These are phyloP conservation scores for Ctenosaura bakeri DNA, from an alignment of 2,797 vertebrate species.

Conservation along the genomic window DNA sequence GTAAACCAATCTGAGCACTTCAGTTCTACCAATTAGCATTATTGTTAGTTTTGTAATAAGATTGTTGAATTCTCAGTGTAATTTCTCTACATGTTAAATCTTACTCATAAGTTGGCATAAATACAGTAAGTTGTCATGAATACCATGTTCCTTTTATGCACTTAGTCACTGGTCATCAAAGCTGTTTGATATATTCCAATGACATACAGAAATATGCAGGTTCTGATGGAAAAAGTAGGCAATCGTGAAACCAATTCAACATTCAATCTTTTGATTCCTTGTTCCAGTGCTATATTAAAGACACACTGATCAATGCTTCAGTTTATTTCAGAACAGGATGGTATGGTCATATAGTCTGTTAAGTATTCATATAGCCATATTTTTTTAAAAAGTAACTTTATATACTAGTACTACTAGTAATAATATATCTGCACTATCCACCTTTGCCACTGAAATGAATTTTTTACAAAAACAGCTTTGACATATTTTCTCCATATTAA, in stretches of 20 bases:
- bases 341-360: not conserved
- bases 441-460: not conserved
- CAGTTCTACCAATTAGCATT: conserved; percentile 66
- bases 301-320: not conserved
- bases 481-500: not conserved
- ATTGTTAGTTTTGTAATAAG: conserved; percentile 46
- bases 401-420: not conserved
- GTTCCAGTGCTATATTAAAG: not conserved
- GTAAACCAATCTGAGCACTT: conserved; percentile 73
- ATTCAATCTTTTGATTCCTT: not conserved
- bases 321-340: not conserved
- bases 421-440: not conserved
- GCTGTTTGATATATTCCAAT: not conserved
- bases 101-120: conserved; percentile 11
- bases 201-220: conserved; percentile 13
- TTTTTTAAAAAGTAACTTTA: not conserved
- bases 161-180: not conserved
- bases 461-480: not conserved
- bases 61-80: conserved; percentile 19
- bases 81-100: conserved; percentile 33
- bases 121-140: too few species aligned
- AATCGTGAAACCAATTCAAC: not conserved
- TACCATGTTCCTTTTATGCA: not conserved
- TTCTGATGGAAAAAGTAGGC: not conserved
- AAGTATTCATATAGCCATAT: not conserved